phyloP scores from a whole-genome alignment of 2,797 vertebrate genomes.

The Bovichtus variegatus region DNA sequence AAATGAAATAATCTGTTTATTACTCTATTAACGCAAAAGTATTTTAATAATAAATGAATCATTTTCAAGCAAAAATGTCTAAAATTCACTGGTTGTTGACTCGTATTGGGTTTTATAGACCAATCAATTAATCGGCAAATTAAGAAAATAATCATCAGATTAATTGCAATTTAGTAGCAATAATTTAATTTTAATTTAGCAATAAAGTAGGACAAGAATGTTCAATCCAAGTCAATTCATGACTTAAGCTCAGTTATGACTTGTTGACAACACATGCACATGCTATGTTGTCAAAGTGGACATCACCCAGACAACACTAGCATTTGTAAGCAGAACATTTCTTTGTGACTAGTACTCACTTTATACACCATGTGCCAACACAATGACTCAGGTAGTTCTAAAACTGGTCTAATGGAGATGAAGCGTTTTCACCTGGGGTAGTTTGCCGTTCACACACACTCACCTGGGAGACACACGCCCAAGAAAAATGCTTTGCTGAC shows the following conservation, averaged over 20 bases:
- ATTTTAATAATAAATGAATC: not conserved
- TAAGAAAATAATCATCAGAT: not conserved
- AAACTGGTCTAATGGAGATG: conserved; percentile 14
- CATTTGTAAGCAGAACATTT: not conserved
- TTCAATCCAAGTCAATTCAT: not conserved
- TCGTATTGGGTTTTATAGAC: not conserved
- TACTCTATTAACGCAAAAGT: not conserved
- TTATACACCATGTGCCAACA: not conserved
- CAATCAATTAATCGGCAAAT: not conserved
- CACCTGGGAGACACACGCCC: conserved; percentile 4
- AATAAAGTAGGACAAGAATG: not conserved
- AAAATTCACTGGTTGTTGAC: not conserved
- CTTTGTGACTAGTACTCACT: not conserved
- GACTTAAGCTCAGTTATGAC: not conserved
- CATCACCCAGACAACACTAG: not conserved
- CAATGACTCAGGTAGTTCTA: conserved; percentile 24
- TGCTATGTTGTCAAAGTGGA: not conserved
- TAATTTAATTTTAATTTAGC: too few relatives aligned
- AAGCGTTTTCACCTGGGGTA: conserved; percentile 1
- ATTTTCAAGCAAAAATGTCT: not conserved
- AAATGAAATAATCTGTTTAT: not conserved
- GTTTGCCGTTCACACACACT: conserved; percentile 14
- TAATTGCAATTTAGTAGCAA: too few relatives aligned
- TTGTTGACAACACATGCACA: not conserved
- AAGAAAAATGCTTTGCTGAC: not conserved